Conservation (phyloP, 1,140 invertebrate genomes). For the Liolophura sinensis region DNA sequence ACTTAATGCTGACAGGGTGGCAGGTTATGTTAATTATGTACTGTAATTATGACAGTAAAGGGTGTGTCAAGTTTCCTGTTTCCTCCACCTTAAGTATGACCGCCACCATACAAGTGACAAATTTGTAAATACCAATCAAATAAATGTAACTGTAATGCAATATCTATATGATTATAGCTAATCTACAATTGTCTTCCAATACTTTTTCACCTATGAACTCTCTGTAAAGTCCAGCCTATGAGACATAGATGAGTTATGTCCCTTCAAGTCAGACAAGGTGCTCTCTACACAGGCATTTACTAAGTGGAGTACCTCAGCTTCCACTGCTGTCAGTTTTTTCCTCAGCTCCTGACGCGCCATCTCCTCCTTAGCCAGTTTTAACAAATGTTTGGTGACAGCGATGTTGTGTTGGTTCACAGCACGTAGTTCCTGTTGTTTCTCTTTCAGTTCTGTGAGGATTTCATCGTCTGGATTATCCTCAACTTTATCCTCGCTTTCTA, state of each 20-base stretch:
- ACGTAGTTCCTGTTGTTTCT: conserved; percentile 79
- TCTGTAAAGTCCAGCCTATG: no score
- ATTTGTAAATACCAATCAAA: no score
- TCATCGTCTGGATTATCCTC: conserved; percentile 73
- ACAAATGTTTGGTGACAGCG: conserved; percentile 67
- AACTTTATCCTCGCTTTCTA: conserved; percentile 52
- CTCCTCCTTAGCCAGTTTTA: conserved; percentile 47
- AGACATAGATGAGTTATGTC: no score
- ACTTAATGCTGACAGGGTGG: no score
- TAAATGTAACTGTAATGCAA: background rate
- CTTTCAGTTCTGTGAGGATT: conserved; percentile 78
- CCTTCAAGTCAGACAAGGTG: no score
- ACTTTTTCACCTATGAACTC: no score
- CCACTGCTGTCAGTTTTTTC: conserved; percentile 69
- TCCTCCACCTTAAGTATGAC: no score
- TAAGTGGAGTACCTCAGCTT: conserved; percentile 66
- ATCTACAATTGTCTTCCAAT: background rate
- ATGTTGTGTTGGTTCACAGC: conserved; percentile 73
- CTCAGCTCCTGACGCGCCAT: conserved; percentile 68
- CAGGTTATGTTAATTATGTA: no score
- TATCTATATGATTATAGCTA: background rate
- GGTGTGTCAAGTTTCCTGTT: no score
- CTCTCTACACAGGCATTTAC: no score
- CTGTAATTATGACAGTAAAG: no score
- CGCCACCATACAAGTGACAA: no score